Evolutionary conservation across 2,113 vertebrate species (phyloP), one percentile per base, ranked within the genome.

Genomic region (Mionectes macconnelli): DNA sequence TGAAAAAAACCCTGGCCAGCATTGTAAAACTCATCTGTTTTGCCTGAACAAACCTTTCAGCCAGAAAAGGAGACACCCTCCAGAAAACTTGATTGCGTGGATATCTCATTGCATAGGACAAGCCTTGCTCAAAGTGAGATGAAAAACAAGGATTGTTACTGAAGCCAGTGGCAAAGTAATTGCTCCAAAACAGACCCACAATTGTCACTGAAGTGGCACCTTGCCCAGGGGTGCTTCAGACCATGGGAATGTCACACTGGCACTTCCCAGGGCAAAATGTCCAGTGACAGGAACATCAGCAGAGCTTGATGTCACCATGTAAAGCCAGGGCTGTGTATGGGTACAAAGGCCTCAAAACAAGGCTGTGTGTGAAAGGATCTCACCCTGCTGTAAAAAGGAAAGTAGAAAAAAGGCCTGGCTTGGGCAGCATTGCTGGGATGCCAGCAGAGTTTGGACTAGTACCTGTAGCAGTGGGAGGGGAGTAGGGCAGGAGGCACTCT

Each of bases 341-440:
- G 47, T 18, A 7, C 28, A 47, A 28, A 67, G 23, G 3, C 30
- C 63, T 55, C 44, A 44, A 72, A 89, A 70, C 10, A 70, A 35
- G 39, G 68, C 55, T 44, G 47, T 20, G 22, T 25, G 10, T 20
- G 42, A 77, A 52, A 56, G 35, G 39, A 60, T 63, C 31, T 56
- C 5, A 0, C 5, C 23, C 56, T 5, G 2, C 8, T 59, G 35
- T 42, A 27, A 75, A 45, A 28, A 77, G 16, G 19, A 39, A 69
- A 53, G 23, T 25, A 37, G 53, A 77, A 72, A 1, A 23, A 74
- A 87, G 69, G 27, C 27, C 47, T 66, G 84, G 49, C 90, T 89
- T 0, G 2, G 52, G 14, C 37, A 86, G 22, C 24, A 33, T 9
- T 1, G 2, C 44, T 0, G 0, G 18, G 44, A 62, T 1, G 2